Evolutionary conservation across 2,888 invertebrate species (phyloP).

Genomic region (Drosophila borborema): DNA sequence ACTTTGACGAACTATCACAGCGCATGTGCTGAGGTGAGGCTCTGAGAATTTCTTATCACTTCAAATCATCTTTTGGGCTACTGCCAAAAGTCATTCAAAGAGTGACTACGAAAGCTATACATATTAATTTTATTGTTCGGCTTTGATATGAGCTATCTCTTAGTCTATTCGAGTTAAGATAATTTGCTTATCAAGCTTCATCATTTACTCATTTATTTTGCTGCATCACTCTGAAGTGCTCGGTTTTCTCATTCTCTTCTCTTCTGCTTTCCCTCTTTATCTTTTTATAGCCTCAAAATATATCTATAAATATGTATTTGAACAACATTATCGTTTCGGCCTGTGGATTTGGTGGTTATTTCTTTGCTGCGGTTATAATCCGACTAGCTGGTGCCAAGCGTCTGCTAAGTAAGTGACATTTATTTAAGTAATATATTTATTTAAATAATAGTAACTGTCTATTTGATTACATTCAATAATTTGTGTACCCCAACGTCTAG

Average conservation of each 20-base stretch:
- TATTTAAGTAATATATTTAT: not conserved
- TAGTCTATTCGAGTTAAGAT: not conserved
- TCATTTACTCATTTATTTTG: slow-evolving; percentile 7
- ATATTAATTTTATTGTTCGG: not conserved
- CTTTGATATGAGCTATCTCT: slow-evolving; percentile 6
- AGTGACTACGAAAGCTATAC: no score
- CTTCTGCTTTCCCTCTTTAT: not conserved
- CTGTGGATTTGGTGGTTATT: slow-evolving; percentile 88
- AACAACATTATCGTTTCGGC: slow-evolving; percentile 89
- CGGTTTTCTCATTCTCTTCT: slow-evolving; percentile 6
- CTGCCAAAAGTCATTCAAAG: no score
- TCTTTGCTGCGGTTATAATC: slow-evolving; percentile 87
- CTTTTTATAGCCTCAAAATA: slow-evolving; percentile 83
- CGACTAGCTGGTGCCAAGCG: slow-evolving; percentile 86
- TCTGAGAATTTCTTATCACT: not conserved
- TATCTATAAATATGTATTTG: slow-evolving; percentile 88
- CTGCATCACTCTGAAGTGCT: slow-evolving; percentile 26
- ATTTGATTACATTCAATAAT: no score
- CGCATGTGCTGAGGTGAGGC: slow-evolving; percentile 82
- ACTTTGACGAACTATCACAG: slow-evolving; percentile 56
- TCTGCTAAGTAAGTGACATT: slow-evolving; percentile 85
- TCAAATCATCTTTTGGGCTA: not conserved
- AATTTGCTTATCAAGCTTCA: not conserved
- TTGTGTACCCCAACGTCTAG: no score
- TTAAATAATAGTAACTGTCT: no score